Evolutionary conservation across 2,888 invertebrate genomes (phyloP), one percentile per base, ranked within the genome.

Genomic region (Polydesmus complanatus): DNA sequence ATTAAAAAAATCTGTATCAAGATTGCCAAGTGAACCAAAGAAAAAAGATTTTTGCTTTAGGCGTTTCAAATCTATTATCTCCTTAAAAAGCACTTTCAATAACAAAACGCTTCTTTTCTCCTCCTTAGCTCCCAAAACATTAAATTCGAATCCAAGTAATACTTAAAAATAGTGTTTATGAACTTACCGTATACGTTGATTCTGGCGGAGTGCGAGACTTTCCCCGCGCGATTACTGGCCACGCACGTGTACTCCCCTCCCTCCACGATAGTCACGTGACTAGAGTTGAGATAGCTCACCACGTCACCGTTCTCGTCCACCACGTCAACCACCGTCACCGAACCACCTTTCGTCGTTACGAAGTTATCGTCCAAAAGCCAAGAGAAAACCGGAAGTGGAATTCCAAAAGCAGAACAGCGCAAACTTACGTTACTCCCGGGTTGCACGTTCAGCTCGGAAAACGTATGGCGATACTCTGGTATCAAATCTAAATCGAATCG

Each of bases 341-440:
- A 63, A 22, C 66, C 65, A 48, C 64, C 65, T 21, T 62, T 64
- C 50, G 65, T 64, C n/a, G 65, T 67, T 8, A 68, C 60, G 37
- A 66, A 37, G 1, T 63, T 56, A 23, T 62, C 64, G 26, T 68
- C 68, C 51, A 68, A 58, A 18, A 64, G 63, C 75, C 75, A 75
- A 26, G 67, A 68, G 21, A 75, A 68, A 48, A 64, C 63, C 1
- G 74, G 73, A 5, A 68, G 66, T 1, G 74, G 75, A 64, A 71
- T 74, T 1, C 74, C 74, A n/a, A 73, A 69, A 3, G 71, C 73
- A 22, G 68, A 66, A 66, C 75, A 75, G 8, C 68, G 67, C 50
- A 75, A 63, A 21, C 71, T 69, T 2, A 71, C 67, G 27, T 68
- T 65, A 22, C 68, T 68, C n/a, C 73, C 74, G 3, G 69, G 69